Conservation (phyloP, 2,888 invertebrate species). For the Drosophila quinaria region DNA sequence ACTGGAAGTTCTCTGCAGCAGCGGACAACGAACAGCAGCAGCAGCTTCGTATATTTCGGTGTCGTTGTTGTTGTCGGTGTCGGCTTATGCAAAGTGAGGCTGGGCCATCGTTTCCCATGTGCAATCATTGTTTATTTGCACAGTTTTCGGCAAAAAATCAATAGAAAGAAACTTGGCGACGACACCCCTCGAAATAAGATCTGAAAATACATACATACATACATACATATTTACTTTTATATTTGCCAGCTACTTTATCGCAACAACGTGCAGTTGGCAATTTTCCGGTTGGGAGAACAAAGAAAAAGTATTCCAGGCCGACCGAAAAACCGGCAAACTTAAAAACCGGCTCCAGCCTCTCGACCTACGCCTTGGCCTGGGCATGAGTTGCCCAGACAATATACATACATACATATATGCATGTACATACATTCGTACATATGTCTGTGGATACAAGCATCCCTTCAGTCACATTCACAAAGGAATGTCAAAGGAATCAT, state of each 20-base stretch:
- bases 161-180: constrained; percentile 32
- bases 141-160: constrained; percentile 39
- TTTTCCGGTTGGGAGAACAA: constrained; percentile 69
- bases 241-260: constrained; percentile 28
- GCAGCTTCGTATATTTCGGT: not conserved
- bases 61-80: constrained; percentile 10
- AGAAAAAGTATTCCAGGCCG: constrained; percentile 72
- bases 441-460: constrained; percentile 29
- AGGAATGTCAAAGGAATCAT: no score
- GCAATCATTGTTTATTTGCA: constrained; percentile 60
- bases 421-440: not conserved
- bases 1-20: constrained; percentile 41
- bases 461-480: no score
- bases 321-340: constrained; percentile 44
- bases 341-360: constrained; percentile 69
- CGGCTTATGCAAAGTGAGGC: constrained; percentile 53
- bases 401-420: constrained; percentile 9
- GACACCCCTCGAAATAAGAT: constrained; percentile 18
- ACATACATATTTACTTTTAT: not conserved
- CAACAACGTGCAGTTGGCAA: constrained; percentile 43
- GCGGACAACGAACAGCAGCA: constrained; percentile 12
- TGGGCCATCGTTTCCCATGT: constrained; percentile 41
- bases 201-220: not conserved
- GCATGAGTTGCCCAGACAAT: constrained; percentile 38
- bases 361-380: constrained; percentile 43